Conservation (phyloP, 1,140 invertebrate genomes). For the Sinella curviseta region DNA sequence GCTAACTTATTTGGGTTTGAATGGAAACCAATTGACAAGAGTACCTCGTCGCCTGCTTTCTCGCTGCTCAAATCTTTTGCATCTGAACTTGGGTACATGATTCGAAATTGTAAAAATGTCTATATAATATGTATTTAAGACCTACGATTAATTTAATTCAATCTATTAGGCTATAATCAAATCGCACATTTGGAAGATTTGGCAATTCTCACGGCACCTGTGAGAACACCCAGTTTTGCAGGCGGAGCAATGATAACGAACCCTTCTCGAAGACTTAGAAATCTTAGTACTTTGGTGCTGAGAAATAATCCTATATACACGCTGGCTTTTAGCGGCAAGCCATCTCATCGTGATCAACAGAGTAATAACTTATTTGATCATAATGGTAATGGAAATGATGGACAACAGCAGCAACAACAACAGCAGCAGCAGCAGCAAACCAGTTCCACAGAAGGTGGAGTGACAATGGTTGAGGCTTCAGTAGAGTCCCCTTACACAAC, state of each 20-base stretch:
- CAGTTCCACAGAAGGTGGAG: not conserved
- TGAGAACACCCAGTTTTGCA: constrained; percentile 21
- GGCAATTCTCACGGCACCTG: constrained; percentile 34
- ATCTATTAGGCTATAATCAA: constrained; percentile 50
- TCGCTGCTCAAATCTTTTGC: not conserved
- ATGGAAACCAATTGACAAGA: constrained; percentile 45
- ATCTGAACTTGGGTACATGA: not conserved
- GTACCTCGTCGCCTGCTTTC: constrained; percentile 40
- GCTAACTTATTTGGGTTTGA: constrained; percentile 47
- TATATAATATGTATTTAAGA: no score
- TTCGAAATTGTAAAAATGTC: no score
- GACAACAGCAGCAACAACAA: not conserved
- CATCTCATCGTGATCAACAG: not conserved
- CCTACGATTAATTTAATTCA: no score
- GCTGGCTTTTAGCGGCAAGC: constrained; percentile 59
- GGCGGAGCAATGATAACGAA: constrained; percentile 18
- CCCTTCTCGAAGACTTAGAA: constrained; percentile 51
- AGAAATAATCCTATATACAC: constrained; percentile 79
- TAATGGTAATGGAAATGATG: not conserved
- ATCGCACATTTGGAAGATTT: constrained; percentile 48
- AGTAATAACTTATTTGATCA: no score
- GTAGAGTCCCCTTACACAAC: not conserved
- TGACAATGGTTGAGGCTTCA: not conserved
- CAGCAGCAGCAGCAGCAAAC: not conserved
- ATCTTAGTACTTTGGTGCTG: constrained; percentile 77